Base-by-base conservation (phyloP, 2,113 vertebrate species). In the Rostratula benghalensis region DNA sequence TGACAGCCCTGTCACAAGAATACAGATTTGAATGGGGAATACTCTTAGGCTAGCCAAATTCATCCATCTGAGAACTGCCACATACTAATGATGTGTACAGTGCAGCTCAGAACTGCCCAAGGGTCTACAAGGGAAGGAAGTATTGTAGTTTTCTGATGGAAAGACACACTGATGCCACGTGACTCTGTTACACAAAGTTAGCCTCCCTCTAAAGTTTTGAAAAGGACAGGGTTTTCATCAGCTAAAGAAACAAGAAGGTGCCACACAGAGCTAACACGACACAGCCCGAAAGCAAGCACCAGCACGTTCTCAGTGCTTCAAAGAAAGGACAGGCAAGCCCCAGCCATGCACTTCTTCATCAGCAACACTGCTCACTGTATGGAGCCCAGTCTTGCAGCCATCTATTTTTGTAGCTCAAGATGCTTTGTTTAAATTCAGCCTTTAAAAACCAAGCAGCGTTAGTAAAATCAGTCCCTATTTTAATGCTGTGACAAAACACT, bases 61-160 rank as follows among this genome's bases (percentile, higher is more conserved):
- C 83, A 86, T n/a, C 91, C 73, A 48, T 65, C 46, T 83, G 77
- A 93, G 77, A 75, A 78, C 13, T 79, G 18, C 61, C 45, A 43
- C 54, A 11, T 8, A 6, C 43, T 46, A 45, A 18, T 5, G 30
- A 68, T 0, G 0, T 0, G 13, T 1, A n/a, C 11, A 7, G 41
- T 9, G 25, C n/a, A 28, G 64, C 43, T 67, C 77, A 63, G 57
- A 86, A 80, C 0, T 59, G 50, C 80, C 31, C 11, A 65, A 37
- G n/a, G 54, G 50, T 78, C n/a, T 45, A 73, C 79, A 83, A 28
- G 61, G 64, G 95, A 92, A 94, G 92, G 83, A 97, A 96, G 88
- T 27, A 67, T 82, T n/a, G 48, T 10, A 41, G 33, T 6, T 82
- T 82, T 57, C 61, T 48, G 33, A 18, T 3, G 13, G 56, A 84